Percentiles rank a stretch among this genome's conserved stretches.
Conservation (phyloP, 2,888 invertebrate species). For the Drosophila infuscata region DNA sequence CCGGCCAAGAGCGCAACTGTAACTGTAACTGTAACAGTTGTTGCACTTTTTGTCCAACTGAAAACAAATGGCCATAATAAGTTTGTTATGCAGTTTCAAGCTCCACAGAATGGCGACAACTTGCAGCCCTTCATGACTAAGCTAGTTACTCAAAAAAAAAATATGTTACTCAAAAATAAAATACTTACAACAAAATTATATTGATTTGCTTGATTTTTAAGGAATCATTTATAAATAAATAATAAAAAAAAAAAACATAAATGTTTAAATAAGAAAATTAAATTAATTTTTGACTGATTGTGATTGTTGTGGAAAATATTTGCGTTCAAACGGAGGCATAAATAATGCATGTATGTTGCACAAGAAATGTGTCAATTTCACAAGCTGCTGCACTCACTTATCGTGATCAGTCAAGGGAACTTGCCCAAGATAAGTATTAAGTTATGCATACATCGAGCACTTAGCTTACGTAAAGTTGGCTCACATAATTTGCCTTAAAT, state of each 20-base stretch:
- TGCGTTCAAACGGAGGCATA: not conserved
- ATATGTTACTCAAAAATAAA: not conserved
- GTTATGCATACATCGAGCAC: not conserved
- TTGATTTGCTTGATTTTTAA: not conserved
- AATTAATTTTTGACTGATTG: not conserved
- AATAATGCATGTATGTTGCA: not conserved
- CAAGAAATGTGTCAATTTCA: slow-evolving; percentile 1
- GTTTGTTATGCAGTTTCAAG: slow-evolving; percentile 65
- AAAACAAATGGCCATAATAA: slow-evolving; percentile 74
- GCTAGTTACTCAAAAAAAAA: not conserved
- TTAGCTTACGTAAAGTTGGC: not conserved
- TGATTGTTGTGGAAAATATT: too few relatives aligned
- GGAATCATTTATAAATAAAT: not conserved
- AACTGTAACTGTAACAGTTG: slow-evolving; percentile 25
- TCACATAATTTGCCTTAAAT: not conserved
- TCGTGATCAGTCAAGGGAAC: not conserved
- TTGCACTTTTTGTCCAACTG: slow-evolving; percentile 30
- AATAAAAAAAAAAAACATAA: not conserved
- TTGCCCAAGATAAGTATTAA: not conserved
- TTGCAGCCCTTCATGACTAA: slow-evolving; percentile 32
- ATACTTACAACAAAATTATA: not conserved
- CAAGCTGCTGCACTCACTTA: not conserved
- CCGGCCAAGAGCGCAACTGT: slow-evolving; percentile 25
- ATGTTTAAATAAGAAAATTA: not conserved
- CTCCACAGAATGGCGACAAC: slow-evolving; percentile 34